These are phyloP conservation scores for Drosophila triauraria DNA, from an alignment of 1,140 invertebrate genomes.

Conservation along the genomic window DNA sequence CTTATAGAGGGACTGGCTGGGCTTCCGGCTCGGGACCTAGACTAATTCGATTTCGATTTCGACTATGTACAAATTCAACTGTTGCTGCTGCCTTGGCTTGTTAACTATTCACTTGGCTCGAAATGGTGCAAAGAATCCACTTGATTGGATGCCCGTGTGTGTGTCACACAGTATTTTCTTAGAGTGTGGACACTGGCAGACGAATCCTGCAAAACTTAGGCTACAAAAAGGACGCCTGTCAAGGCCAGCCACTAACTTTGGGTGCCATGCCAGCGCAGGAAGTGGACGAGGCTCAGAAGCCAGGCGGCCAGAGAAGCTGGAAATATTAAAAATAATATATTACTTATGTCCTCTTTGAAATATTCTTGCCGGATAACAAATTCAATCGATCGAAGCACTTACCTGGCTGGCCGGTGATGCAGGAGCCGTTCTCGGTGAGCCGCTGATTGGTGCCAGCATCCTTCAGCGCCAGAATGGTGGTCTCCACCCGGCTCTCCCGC, in stretches of 20 bases:
- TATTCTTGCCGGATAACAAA: no score
- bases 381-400: slow-evolving; percentile 5
- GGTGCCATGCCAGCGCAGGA: slow-evolving; percentile 63
- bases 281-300: slow-evolving; percentile 52
- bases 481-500: slow-evolving; percentile 59
- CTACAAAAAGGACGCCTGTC: slow-evolving; percentile 54
- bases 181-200: slow-evolving; percentile 3
- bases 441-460: slow-evolving; percentile 77
- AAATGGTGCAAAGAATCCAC: slow-evolving; percentile 39
- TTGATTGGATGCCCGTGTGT: slow-evolving; percentile 33
- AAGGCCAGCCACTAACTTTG: slow-evolving; percentile 70
- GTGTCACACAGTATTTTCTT: slow-evolving; percentile 3
- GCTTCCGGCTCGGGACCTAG: slow-evolving; percentile 32
- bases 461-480: slow-evolving; percentile 74
- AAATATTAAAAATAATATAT: neutral
- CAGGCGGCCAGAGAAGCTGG: slow-evolving; percentile 53
- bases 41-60: slow-evolving; percentile 56
- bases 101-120: slow-evolving; percentile 64
- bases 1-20: slow-evolving; percentile 44
- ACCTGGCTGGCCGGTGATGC: slow-evolving; percentile 61
- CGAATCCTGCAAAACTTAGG: slow-evolving; percentile 39
- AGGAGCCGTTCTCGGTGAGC: slow-evolving; percentile 67
- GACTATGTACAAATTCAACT: slow-evolving; percentile 77
- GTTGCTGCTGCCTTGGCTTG: slow-evolving; percentile 67
- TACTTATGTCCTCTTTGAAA: no score